These are phyloP conservation scores for Nebria ingens DNA, from an alignment of 1,140 invertebrate species.

Conservation along the genomic window DNA sequence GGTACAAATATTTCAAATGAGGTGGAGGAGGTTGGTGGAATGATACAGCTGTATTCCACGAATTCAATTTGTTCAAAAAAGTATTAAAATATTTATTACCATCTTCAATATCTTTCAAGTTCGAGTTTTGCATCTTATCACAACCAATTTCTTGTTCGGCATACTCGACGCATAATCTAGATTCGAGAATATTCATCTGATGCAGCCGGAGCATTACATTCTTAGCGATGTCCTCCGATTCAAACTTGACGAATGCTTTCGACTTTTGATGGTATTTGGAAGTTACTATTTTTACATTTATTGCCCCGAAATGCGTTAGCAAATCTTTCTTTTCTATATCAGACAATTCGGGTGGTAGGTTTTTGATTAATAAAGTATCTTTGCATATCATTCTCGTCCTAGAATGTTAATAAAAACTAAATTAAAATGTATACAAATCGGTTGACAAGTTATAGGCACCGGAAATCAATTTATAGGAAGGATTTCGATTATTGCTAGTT, in stretches of 20 bases:
- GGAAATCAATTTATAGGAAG: too few relatives aligned
- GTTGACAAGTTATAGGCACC: too few relatives aligned
- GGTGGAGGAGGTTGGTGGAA: conserved; percentile 62
- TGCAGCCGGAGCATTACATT: conserved; percentile 49
- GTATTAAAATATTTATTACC: conserved; percentile 42
- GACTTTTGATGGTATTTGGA: conserved; percentile 26
- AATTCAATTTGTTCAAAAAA: conserved; percentile 57
- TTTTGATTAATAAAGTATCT: conserved; percentile 29
- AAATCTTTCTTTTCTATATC: conserved; percentile 32
- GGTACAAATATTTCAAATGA: conserved; percentile 65
- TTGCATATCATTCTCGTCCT: conserved; percentile 28
- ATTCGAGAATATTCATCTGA: conserved; percentile 50
- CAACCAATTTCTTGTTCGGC: conserved; percentile 34
- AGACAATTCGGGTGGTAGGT: conserved; percentile 29
- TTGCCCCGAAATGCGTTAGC: conserved; percentile 30
- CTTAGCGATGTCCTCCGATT: conserved; percentile 41
- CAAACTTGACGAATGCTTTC: conserved; percentile 43
- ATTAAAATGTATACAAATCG: too few relatives aligned
- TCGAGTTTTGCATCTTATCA: conserved; percentile 22
- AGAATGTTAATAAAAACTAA: too few relatives aligned
- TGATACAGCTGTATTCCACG: conserved; percentile 51
- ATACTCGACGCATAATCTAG: conserved; percentile 50
- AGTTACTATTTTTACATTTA: conserved; percentile 30
- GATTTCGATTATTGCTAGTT: too few relatives aligned
- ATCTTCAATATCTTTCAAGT: conserved; percentile 23